Base-by-base conservation (phyloP, 37 sponge, comb jelly and placozoan genomes). In the Beroe ovata region DNA sequence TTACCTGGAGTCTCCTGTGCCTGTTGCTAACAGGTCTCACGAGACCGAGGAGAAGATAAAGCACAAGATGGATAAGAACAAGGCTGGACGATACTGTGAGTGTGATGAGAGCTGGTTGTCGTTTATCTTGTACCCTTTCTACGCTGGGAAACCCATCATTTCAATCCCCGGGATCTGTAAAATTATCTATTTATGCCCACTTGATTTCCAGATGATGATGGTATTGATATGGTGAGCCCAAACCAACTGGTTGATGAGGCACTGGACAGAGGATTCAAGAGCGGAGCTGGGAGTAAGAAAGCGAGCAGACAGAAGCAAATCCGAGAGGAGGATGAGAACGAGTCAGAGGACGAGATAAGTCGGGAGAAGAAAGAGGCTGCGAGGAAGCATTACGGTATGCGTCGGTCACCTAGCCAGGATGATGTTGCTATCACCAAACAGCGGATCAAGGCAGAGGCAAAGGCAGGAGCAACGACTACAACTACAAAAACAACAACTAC, bases 311-410 rank as follows among this genome's bases (percentile, higher is more conserved):
- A 47, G 54, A 6, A 47, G 11, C 54, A 47, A 11, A 6, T 6
- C 11, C 54, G 11, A 6, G 54, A 47, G 54, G 69, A 8, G 18
- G 84, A 77, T 3, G 84, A 77, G 26, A 23, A 41, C 6, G 42
- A 39, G 16, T 39, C 42, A 14, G 84, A 77, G 42, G 84, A 77
- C 54, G 54, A 77, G 47, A 42, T 77, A 1, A 42, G 54, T 29
- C 21, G 84, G 38, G 84, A 77, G 54, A 77, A 77, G 84, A 77
- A 40, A 40, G 84, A 77, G 25, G 84, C 84, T 6, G 84, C 84
- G 23, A 1, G 84, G 11, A 77, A 36, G 22, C 84, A 77, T 54
- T 77, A 77, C 84, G 84, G 84, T 14, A 77, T 77, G 32, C 32
- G 69, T 6, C 25, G 30, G 16, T 66, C 69, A 1, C 69, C 69